phyloP scores from a whole-genome alignment of 2,113 vertebrate species.

The Panthera tigris region DNA sequence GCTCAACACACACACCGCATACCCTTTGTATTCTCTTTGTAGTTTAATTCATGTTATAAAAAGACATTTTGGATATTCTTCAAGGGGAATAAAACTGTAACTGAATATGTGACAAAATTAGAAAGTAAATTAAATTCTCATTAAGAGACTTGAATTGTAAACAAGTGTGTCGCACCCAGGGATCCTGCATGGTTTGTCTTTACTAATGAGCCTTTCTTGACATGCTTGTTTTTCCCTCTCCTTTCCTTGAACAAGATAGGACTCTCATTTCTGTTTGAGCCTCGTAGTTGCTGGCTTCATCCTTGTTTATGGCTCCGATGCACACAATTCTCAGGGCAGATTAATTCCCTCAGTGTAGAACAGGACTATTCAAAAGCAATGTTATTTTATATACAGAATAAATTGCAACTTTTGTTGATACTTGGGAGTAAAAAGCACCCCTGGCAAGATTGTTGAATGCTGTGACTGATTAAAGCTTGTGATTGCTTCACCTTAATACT shows the following conservation, averaged over 20 bases:
- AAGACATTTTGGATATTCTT: background rate
- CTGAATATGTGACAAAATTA: slow-evolving; percentile 24
- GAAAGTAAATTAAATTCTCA: slow-evolving; percentile 45
- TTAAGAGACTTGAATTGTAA: slow-evolving; percentile 1
- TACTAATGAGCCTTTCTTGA: background rate
- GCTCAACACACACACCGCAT: rapidly evolving
- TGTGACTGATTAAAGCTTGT: slow-evolving; percentile 33
- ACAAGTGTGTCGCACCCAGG: background rate
- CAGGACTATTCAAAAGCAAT: background rate
- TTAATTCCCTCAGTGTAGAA: background rate
- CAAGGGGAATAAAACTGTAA: background rate
- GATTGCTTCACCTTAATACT: slow-evolving; percentile 1
- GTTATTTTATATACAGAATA: slow-evolving; percentile 23
- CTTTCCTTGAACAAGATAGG: background rate
- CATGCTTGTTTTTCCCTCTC: background rate
- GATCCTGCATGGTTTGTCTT: background rate
- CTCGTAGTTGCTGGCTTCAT: background rate
- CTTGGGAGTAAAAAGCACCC: slow-evolving; percentile 16
- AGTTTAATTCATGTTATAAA: background rate
- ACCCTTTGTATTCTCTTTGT: background rate
- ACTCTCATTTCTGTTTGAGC: background rate
- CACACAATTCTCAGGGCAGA: background rate
- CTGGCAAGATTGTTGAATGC: background rate
- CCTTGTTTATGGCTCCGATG: background rate
- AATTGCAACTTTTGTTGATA: slow-evolving; percentile 25